These are phyloP conservation scores for Hylyphantes graminicola DNA, from an alignment of 1,140 invertebrate genomes.

Conservation along the genomic window DNA sequence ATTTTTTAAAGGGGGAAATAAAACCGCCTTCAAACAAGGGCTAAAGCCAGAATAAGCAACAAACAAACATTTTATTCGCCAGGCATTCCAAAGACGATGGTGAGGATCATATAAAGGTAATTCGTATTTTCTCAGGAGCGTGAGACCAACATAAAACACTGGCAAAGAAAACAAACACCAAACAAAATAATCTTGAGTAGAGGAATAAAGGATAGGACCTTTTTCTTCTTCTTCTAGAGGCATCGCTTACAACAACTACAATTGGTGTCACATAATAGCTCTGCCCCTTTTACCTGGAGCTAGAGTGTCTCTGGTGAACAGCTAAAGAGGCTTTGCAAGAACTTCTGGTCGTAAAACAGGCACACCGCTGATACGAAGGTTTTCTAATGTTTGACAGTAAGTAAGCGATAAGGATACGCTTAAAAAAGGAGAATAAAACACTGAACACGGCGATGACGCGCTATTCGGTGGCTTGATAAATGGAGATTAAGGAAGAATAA, in stretches of 20 bases:
- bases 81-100: conserved; percentile 5
- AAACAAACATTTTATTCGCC: conserved; percentile 37
- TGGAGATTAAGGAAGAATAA: too few relatives aligned
- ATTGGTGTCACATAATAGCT: conserved; percentile 42
- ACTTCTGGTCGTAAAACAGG: conserved; percentile 19
- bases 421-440: conserved; percentile 23
- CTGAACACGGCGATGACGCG: conserved; percentile 11
- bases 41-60: conserved; percentile 11
- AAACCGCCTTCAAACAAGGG: conserved; percentile 29
- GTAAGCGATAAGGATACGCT: conserved; percentile 24
- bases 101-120: conserved; percentile 31
- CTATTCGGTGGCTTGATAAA: neutral
- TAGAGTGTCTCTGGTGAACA: conserved; percentile 36
- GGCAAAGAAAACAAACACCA: neutral
- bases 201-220: conserved; percentile 20
- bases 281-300: conserved; percentile 21
- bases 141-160: conserved; percentile 37
- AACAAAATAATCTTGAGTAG: conserved; percentile 14
- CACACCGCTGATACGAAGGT: conserved; percentile 12
- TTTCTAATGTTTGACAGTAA: conserved; percentile 9
- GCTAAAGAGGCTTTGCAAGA: conserved; percentile 10
- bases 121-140: conserved; percentile 48
- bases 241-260: conserved; percentile 35
- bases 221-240: conserved; percentile 1
- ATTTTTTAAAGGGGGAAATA: conserved; percentile 37